Evolutionary conservation across 2,797 vertebrate species (phyloP), one percentile per base, ranked within the genome.

Genomic region (Cyclura pinguis): DNA sequence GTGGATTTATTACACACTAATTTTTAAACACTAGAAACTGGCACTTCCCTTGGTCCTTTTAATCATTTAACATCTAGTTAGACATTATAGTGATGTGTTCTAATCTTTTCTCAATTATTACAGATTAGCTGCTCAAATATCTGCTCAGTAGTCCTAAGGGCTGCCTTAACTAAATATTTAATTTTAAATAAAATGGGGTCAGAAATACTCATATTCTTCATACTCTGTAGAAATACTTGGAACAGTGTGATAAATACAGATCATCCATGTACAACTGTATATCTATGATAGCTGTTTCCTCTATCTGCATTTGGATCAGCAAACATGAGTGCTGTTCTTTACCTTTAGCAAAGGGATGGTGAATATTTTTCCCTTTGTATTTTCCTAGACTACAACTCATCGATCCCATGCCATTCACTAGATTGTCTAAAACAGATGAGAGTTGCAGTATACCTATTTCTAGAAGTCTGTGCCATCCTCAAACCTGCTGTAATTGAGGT

Each of bases 181-280:
- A 92, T 88, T 88, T 91, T 89, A 92, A 93, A 94, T 92, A 94
- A 94, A 93, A 92, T 59, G 80, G 74, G 93, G 93, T 62, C n/a
- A 88, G 84, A 77, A 86, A 16, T 90, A 80, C 84, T 55, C 84
- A 3, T 50, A 5, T 91, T 76, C 18, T 84, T 92, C 55, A 59
- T 93, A 91, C 92, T 86, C 22, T 82, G 92, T 92, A 88, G 0
- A 0, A 74, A 57, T 88, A 86, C 32, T 86, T 92, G 84, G 1
- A 73, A 85, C 35, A 92, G 57, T 90, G 88, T 35, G 81, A 72
- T 80, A 87, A 89, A 85, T 93, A 57, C 47, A 80, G 88, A 89
- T 27, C 2, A 22, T 88, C 12, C 91, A 88, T 35, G 4, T 29
- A 35, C 3, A 84, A 55, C 69, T n/a, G 29, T 38, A 20, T 52